A percentile compares a stretch with the other conserved stretches of the same genome.
phyloP scores from a whole-genome alignment of 2,888 invertebrate genomes.

The Dioctria rufipes region DNA sequence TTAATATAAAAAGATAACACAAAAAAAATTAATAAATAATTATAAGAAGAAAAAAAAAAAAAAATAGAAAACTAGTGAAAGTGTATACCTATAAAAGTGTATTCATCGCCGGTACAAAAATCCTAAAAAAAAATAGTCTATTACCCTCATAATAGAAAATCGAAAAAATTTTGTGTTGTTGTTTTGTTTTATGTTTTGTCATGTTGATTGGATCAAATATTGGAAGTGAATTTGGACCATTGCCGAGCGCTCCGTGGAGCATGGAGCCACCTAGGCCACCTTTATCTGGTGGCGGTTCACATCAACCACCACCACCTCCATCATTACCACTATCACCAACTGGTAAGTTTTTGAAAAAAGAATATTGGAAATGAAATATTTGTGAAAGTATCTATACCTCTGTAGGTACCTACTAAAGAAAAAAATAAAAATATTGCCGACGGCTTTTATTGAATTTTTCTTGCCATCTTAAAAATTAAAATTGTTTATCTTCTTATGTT shows the following conservation, averaged over 20 bases:
- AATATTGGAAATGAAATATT: neutral
- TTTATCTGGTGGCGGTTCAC: conserved; percentile 63
- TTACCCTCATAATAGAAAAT: neutral
- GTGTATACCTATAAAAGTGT: neutral
- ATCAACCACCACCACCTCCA: conserved; percentile 71
- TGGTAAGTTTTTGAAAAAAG: conserved; percentile 66
- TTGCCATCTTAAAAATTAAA: no score
- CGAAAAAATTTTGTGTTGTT: conserved; percentile 51
- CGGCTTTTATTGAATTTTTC: conserved; percentile 19
- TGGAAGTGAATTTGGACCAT: conserved; percentile 65
- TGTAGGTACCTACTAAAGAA: no score
- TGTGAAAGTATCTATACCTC: no score
- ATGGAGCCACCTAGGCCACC: conserved; percentile 65
- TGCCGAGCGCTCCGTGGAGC: conserved; percentile 65
- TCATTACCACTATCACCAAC: conserved; percentile 76
- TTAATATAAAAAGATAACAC: no score
- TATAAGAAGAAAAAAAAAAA: neutral
- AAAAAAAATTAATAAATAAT: no score
- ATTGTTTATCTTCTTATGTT: no score
- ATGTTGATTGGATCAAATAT: conserved; percentile 66
- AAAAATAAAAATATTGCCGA: neutral
- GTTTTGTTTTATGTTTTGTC: conserved; percentile 60
- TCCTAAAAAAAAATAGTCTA: conserved; percentile 19
- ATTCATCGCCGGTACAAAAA: neutral
- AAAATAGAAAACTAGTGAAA: conserved; percentile 25